Evolutionary conservation across 2,888 invertebrate genomes (phyloP).

Genomic region (Cistogaster globosa): DNA sequence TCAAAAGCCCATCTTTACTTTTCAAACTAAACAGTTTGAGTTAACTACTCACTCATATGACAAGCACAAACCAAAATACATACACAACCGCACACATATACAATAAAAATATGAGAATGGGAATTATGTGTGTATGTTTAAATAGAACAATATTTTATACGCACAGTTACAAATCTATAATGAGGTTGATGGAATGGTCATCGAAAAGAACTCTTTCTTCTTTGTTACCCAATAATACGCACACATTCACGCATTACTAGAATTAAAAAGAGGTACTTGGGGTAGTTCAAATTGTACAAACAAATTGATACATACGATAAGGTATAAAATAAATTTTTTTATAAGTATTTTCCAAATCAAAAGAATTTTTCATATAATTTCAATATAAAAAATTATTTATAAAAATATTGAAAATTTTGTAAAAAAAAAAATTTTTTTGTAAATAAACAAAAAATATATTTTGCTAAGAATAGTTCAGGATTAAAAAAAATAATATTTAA

Average conservation of each 20-base stretch:
- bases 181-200: conserved; percentile 50
- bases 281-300: conserved; percentile 29
- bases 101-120: not conserved
- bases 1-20: conserved; percentile 70
- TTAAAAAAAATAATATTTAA: not conserved
- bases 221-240: not conserved
- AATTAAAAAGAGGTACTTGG: conserved; percentile 53
- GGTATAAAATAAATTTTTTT: not conserved
- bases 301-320: not conserved
- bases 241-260: not conserved
- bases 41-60: conserved; percentile 44
- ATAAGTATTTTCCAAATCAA: not conserved
- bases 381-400: not conserved
- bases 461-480: not conserved
- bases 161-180: conserved; percentile 38
- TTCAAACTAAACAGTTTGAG: conserved; percentile 67
- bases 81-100: conserved; percentile 1
- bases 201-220: conserved; percentile 48
- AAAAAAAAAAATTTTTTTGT: not conserved
- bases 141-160: conserved; percentile 39
- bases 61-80: not conserved
- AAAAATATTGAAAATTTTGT: not conserved
- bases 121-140: not conserved
- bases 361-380: not conserved
- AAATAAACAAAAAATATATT: not conserved